A percentile compares a stretch with the other conserved stretches of the same genome.
Conservation (phyloP, 2,113 vertebrate species). For the Camelus dromedarius region DNA sequence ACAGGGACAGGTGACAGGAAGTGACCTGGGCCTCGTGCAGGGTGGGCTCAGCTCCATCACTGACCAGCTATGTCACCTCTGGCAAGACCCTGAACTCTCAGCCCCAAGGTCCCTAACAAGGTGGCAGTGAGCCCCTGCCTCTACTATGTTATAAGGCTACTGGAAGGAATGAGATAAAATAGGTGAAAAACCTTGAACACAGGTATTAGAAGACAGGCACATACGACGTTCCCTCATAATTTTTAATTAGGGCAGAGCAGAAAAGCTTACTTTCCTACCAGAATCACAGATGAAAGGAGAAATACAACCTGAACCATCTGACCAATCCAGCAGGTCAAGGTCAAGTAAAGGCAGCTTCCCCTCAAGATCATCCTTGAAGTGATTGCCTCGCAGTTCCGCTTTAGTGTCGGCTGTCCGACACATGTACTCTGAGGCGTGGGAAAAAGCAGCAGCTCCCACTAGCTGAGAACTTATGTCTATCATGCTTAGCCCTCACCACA, state of each 20-base stretch:
- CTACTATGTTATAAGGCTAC: neutral
- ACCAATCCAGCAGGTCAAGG: neutral
- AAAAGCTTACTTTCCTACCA: neutral
- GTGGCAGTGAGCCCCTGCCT: neutral
- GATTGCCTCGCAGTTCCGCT: neutral
- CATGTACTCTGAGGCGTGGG: neutral
- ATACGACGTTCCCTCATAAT: neutral
- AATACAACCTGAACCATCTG: neutral
- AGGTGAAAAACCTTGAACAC: neutral
- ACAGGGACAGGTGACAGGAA: neutral
- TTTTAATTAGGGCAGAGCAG: neutral
- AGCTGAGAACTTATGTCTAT: neutral
- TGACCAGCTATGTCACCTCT: neutral
- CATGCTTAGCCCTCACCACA: accelerated
- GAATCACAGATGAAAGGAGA: neutral
- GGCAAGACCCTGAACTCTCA: neutral
- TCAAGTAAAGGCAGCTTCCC: neutral
- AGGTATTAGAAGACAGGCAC: neutral
- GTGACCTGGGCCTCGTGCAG: neutral
- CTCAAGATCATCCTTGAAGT: neutral
- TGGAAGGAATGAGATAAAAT: neutral
- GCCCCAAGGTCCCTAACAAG: neutral
- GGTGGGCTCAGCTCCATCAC: neutral
- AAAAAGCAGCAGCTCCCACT: neutral
- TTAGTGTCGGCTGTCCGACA: neutral